Evolutionary conservation across 2,888 invertebrate genomes (phyloP), one percentile per base, ranked within the genome.

Genomic region (Lottia gigantea): DNA sequence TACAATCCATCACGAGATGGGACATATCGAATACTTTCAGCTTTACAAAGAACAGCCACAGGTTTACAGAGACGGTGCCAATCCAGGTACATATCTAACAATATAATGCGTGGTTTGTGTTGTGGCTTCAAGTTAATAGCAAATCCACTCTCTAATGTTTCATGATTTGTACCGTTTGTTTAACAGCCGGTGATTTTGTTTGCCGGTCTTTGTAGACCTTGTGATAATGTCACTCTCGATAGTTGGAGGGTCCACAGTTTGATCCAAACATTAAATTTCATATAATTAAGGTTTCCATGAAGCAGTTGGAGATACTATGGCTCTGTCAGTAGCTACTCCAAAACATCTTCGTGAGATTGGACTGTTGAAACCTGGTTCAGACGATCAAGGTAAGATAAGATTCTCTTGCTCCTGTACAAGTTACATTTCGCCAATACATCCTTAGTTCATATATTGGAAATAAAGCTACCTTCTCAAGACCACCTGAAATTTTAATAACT

Each of bases 11-110:
- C 88, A 87, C 67, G 87, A 88, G 73, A 86, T 88, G 86, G 87
- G 88, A 40, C 88, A 88, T 73, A 74, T 88, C 0, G 77, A 85
- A 61, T 88, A 87, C 71, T 85, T 78, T 71, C 74, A 87, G 31
- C 83, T 83, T 62, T 88, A 88, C 73, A 80, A 75, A 64, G 23
- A 83, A 46, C 85, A 83, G 67, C 84, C 86, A 1, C 70, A 91
- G 0, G 87, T 93, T 25, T 95, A 92, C 84, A 92, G 93, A 78
- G 91, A 91, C 23, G 95, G 95, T 61, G 94, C 95, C 0, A 93
- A 95, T 85, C 95, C 95, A 77, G 95, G 94, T 94, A 73, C 40
- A 63, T 64, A 11, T 49, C 12, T 47, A 40, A 4, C 6, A 6
- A 40, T 11, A 40, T 11, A 6, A 31, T 4, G 6, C 31, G 31